Percentiles rank a stretch among this genome's conserved stretches.
Conservation (phyloP, 1,140 invertebrate genomes). For the Cardiocondyla obscurior region DNA sequence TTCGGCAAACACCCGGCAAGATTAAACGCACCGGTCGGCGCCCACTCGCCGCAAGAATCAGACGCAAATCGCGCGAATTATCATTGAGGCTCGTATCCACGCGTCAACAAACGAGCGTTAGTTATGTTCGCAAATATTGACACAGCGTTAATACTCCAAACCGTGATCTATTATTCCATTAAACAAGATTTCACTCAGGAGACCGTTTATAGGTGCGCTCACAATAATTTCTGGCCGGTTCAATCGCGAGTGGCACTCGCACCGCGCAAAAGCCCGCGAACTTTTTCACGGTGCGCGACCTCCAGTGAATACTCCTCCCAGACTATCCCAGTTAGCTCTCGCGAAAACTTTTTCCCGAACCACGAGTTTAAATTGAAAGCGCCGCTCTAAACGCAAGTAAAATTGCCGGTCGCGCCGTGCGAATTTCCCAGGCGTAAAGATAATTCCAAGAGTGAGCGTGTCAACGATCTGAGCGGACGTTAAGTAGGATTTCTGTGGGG, state of each 20-base stretch:
- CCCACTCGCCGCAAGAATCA: slow-evolving; percentile 26
- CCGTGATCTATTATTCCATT: slow-evolving; percentile 60
- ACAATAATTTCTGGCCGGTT: slow-evolving; percentile 54
- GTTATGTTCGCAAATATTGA: slow-evolving; percentile 54
- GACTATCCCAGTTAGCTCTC: background rate
- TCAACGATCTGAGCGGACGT: background rate
- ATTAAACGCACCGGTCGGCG: slow-evolving; percentile 20
- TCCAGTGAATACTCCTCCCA: slow-evolving; percentile 6
- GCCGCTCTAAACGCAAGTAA: slow-evolving; percentile 10
- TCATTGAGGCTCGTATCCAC: slow-evolving; percentile 6
- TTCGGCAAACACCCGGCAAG: background rate
- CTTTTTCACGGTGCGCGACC: slow-evolving; percentile 12
- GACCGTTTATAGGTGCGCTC: slow-evolving; percentile 23
- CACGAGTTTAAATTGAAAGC: slow-evolving; percentile 49
- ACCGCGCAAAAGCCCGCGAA: slow-evolving; percentile 1
- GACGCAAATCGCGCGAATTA: slow-evolving; percentile 46
- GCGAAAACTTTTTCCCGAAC: slow-evolving; percentile 34
- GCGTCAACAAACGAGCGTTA: slow-evolving; percentile 40
- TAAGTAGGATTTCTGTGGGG: slow-evolving; percentile 1
- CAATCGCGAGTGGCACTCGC: slow-evolving; percentile 2
- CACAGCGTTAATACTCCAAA: slow-evolving; percentile 40
- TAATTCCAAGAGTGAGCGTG: slow-evolving; percentile 27
- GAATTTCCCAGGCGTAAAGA: slow-evolving; percentile 1
- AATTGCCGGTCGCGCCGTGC: slow-evolving; percentile 2
- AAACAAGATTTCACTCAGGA: slow-evolving; percentile 51